Evolutionary conservation across 2,888 invertebrate genomes (phyloP).

Genomic region (Chrysolina americana): DNA sequence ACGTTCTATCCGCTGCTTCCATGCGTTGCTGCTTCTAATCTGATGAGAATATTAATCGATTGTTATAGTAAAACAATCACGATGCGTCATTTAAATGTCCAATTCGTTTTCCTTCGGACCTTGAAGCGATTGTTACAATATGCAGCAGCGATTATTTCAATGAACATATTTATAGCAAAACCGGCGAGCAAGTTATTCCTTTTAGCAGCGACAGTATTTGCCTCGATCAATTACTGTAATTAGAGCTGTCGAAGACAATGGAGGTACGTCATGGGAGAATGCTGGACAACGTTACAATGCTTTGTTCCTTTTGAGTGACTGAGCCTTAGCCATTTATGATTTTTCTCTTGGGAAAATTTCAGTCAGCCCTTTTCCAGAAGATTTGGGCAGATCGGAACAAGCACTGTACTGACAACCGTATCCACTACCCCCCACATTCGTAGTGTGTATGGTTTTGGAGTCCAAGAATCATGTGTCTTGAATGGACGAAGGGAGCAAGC

Average conservation of each 20-base stretch:
- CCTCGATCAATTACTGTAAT: background rate
- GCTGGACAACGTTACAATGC: background rate
- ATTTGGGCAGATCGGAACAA: too few species aligned
- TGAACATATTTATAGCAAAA: background rate
- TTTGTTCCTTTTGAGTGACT: background rate
- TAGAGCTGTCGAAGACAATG: background rate
- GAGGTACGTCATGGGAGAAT: background rate
- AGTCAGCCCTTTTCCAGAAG: too few species aligned
- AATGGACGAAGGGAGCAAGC: too few species aligned
- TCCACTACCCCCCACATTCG: too few species aligned
- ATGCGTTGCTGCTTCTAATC: conserved; percentile 8
- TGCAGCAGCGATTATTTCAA: background rate
- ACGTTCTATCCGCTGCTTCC: background rate
- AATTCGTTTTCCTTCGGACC: conserved; percentile 21
- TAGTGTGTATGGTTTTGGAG: too few species aligned
- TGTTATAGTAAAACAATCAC: conserved; percentile 11
- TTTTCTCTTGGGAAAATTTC: too few species aligned
- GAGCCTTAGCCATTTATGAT: too few species aligned
- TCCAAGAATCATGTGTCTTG: too few species aligned
- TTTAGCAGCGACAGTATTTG: background rate
- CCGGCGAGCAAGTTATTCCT: conserved; percentile 2
- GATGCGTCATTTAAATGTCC: conserved; percentile 18
- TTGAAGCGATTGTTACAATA: conserved; percentile 24
- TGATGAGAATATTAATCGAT: conserved; percentile 32
- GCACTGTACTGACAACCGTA: too few species aligned